phyloP scores from a whole-genome alignment of 2,113 vertebrate genomes.

The Dicrurus megarhynchus region DNA sequence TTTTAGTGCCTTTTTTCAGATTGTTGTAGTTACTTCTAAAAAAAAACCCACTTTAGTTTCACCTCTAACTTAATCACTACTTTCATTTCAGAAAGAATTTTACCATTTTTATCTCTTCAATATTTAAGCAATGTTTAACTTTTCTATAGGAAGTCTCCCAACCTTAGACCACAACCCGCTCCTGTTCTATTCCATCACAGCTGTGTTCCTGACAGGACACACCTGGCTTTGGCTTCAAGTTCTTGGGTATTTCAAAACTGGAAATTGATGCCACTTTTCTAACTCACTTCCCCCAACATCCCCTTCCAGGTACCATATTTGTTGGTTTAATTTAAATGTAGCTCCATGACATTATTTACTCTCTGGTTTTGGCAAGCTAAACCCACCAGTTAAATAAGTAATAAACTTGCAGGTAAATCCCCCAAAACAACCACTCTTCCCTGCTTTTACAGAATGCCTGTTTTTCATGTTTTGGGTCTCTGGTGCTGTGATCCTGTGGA shows the following conservation, averaged over 20 bases:
- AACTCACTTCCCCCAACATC: not conserved
- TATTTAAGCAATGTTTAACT: not conserved
- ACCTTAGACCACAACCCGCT: rapidly evolving
- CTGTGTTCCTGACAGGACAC: not conserved
- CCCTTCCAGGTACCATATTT: not conserved
- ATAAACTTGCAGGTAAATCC: not conserved
- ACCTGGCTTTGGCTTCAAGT: not conserved
- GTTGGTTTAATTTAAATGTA: not conserved
- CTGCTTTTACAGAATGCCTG: not conserved
- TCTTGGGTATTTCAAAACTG: not conserved
- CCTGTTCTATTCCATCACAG: not conserved
- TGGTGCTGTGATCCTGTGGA: not conserved
- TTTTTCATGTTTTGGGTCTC: not conserved
- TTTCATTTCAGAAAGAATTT: not conserved
- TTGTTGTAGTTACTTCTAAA: not conserved
- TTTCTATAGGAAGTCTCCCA: not conserved
- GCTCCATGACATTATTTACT: not conserved
- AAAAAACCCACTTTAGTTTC: not conserved
- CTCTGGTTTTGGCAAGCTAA: not conserved
- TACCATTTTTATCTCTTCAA: not conserved
- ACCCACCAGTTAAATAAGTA: not conserved
- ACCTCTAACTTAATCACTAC: not conserved
- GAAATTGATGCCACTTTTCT: not conserved
- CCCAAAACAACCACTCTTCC: not conserved
- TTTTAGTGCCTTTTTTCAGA: not conserved